These are phyloP conservation scores for Tetraneura akinire DNA, from an alignment of 1,140 invertebrate genomes.

Conservation along the genomic window DNA sequence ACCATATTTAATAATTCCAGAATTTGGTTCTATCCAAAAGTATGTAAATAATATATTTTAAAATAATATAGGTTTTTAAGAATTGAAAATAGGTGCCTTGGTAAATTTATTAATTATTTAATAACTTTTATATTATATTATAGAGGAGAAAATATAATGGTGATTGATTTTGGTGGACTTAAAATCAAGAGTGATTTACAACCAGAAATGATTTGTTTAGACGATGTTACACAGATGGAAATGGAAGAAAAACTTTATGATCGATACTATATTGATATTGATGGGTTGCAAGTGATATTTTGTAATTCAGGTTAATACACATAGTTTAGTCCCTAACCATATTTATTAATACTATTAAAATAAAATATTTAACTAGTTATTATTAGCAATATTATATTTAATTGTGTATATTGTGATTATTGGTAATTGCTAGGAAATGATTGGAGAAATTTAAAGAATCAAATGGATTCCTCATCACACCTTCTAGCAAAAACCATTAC, in stretches of 20 bases:
- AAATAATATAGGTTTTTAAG: too few species aligned
- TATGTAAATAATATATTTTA: conserved; percentile 61
- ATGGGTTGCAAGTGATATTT: conserved; percentile 69
- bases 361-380: background rate
- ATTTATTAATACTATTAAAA: background rate
- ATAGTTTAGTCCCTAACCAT: background rate
- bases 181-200: conserved; percentile 75
- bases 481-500: conserved; percentile 73
- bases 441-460: conserved; percentile 72
- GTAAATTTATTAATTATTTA: background rate
- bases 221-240: conserved; percentile 81
- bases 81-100: too few species aligned
- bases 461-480: conserved; percentile 75
- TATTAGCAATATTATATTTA: background rate
- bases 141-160: conserved; percentile 72
- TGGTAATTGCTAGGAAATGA: conserved; percentile 66
- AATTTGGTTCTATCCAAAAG: conserved; percentile 75
- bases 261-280: conserved; percentile 70
- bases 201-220: conserved; percentile 67
- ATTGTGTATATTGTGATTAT: conserved; percentile 56
- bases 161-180: conserved; percentile 74
- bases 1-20: conserved; percentile 77
- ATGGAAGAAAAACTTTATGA: conserved; percentile 80
- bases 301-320: conserved; percentile 60
- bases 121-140: background rate